Evolutionary conservation across 2,113 vertebrate species (phyloP).

Genomic region (Mellivora capensis): DNA sequence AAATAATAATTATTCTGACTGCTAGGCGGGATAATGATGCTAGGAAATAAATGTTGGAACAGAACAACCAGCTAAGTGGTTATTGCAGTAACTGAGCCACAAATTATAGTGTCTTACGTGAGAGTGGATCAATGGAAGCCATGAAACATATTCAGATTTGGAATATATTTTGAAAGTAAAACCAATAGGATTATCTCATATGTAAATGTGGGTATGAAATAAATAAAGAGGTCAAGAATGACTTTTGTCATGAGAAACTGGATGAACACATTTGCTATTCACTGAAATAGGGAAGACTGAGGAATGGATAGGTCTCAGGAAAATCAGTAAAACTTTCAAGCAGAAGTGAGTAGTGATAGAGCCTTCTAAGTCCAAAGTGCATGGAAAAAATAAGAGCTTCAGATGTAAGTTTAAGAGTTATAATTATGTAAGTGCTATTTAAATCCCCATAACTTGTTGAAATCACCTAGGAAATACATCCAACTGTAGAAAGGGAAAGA

Average conservation of each 20-base stretch:
- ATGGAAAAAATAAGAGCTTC: neutral
- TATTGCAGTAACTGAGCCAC: neutral
- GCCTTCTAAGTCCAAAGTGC: neutral
- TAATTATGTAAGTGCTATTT: neutral
- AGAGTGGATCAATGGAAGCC: neutral
- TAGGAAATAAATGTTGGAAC: neutral
- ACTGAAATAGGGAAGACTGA: neutral
- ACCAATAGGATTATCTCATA: neutral
- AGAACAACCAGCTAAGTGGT: neutral
- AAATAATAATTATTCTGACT: neutral
- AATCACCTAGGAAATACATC: neutral
- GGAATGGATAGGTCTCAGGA: neutral
- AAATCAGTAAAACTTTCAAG: neutral
- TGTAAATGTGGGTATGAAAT: neutral
- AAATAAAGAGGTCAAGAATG: neutral
- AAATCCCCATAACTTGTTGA: neutral
- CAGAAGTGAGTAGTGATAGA: neutral
- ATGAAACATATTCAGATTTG: neutral
- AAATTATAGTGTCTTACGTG: neutral
- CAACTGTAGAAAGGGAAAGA: neutral
- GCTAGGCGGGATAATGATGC: neutral
- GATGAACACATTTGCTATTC: neutral
- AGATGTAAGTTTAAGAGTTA: neutral
- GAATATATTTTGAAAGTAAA: neutral
- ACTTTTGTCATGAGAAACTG: neutral